These are phyloP conservation scores for Hydrotaea cyrtoneurina DNA, from an alignment of 2,888 invertebrate genomes.

Conservation along the genomic window DNA sequence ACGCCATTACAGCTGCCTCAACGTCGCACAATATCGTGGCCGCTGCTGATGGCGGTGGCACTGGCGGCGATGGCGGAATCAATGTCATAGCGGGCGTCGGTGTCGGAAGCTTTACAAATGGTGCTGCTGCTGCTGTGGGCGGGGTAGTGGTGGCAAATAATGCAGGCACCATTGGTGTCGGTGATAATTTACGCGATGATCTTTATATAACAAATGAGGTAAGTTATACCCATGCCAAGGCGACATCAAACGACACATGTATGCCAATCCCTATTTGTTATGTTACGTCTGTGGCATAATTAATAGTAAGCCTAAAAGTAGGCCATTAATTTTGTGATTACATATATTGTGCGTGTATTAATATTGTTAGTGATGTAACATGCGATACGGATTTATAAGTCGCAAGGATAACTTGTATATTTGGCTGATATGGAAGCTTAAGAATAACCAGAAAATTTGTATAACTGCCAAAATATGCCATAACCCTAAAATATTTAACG, in stretches of 20 bases:
- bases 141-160: not conserved
- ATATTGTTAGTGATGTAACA: not conserved
- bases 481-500: not conserved
- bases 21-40: constrained; percentile 56
- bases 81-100: constrained; percentile 40
- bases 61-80: constrained; percentile 41
- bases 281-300: not conserved
- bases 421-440: not conserved
- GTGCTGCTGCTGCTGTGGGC: constrained; percentile 54
- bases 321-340: constrained; percentile 2
- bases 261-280: not conserved
- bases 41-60: constrained; percentile 35
- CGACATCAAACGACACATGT: not conserved
- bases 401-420: not conserved
- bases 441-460: not conserved
- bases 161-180: constrained; percentile 60
- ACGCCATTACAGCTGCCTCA: constrained; percentile 57
- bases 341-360: no score
- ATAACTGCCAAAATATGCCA: not conserved
- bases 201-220: constrained; percentile 72
- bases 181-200: constrained; percentile 73
- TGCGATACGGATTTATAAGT: not conserved
- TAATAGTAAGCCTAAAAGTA: not conserved
- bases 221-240: constrained; percentile 36
- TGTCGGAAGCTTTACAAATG: constrained; percentile 56